Base-by-base conservation (phyloP, 2,888 invertebrate genomes). In the Cryptosula pallasiana region DNA sequence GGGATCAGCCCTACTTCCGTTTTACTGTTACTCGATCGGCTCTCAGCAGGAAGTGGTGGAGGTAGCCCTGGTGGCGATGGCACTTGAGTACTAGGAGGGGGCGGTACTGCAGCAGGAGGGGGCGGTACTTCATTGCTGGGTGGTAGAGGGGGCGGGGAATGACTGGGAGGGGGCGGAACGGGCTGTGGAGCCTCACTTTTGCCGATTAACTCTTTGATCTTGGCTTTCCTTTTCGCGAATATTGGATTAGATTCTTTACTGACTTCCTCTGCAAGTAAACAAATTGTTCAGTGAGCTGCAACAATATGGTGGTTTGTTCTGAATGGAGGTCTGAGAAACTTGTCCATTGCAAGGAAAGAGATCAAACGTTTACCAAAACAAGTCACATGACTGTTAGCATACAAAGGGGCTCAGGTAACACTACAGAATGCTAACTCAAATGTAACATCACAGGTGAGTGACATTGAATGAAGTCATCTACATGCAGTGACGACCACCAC, bases 211-310 rank as follows among this genome's bases (percentile, higher is more conserved):
- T 63, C 5, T 32, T 63, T 63, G 13, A 63, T 63, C n/a, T 32
- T 63, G 27, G 63, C 63, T 27, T 63, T 63, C 27, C 63, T 63
- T 63, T 63, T 32, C 32, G 25, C 63, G 32, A 32, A 63, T 63
- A n/a, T n/a, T n/a, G 45, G 45, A 45, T 45, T 45, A 20, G 45
- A 20, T 13, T 5, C 45, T 45, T 5, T 45, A 5, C 9, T 45
- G 9, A 13, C 20, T 45, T 45, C 20, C 45, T 45, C 45, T 45
- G 45, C 5, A n/a, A n/a, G n/a, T n/a, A n/a, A n/a, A n/a, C n/a
- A n/a, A n/a, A n/a, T n/a, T n/a, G n/a, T n/a, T n/a, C n/a, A n/a
- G n/a, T n/a, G n/a, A n/a, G n/a, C n/a, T n/a, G n/a, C n/a, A n/a
- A n/a, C n/a, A n/a, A n/a, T n/a, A n/a, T n/a, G n/a, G n/a, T n/a